Conservation (phyloP, 2,797 vertebrate genomes). For the Allobates femoralis region DNA sequence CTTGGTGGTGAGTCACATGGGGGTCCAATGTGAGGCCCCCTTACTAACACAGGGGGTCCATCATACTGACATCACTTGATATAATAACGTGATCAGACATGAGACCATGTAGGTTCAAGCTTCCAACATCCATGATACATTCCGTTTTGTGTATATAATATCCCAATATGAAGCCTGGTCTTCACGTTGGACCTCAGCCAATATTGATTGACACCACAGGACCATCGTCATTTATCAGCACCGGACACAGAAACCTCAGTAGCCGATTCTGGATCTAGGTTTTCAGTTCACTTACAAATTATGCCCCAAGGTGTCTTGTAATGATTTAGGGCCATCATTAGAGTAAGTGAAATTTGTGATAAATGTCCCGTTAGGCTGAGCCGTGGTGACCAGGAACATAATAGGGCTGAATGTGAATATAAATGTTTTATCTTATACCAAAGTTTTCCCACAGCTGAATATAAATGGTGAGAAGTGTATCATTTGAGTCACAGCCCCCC, state of each 20-base stretch:
- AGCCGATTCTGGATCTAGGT: not conserved
- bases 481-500: not conserved
- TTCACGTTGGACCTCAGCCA: not conserved
- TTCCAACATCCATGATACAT: no score
- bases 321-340: constrained; percentile 54
- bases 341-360: not conserved
- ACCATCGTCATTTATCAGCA: not conserved
- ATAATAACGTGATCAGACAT: no score
- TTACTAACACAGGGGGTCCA: no score
- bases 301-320: not conserved
- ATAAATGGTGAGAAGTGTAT: not conserved
- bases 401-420: not conserved
- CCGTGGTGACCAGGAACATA: not conserved
- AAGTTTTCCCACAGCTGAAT: constrained; percentile 33
- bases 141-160: no score
- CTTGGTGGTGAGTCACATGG: no score
- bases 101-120: no score
- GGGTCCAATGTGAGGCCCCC: no score
- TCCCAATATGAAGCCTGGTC: not conserved
- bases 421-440: not conserved
- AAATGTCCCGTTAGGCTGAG: not conserved
- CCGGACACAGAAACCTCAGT: not conserved
- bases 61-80: no score
- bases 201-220: not conserved
- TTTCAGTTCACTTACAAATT: not conserved